Evolutionary conservation across 2,888 invertebrate genomes (phyloP), one percentile per base, ranked within the genome.

Genomic region (Coenonympha glycerion): DNA sequence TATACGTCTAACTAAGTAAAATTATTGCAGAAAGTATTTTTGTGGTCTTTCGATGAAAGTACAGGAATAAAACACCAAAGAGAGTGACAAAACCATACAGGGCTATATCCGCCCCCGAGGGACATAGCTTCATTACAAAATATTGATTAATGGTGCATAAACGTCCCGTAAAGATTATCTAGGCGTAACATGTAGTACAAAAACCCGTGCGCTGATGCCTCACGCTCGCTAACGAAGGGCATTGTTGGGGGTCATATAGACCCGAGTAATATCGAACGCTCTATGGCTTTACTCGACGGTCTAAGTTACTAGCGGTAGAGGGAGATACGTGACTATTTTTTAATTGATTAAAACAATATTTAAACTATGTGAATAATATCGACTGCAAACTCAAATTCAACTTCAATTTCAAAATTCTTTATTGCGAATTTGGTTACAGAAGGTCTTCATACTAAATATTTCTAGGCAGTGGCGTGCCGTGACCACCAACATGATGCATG

Each of bases 191-290:
- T 61, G 64, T 52, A 55, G 57, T 57, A 62, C 70, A 82, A 80
- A 82, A 81, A 80, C 74, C 73, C 63, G 68, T 69, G 72, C 62
- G 62, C 62, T 60, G 60, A 67, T 69, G 73, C 67, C 69, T 64
- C 56, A 66, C 64, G 64, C 56, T 61, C 65, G 66, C 79, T 86
- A 86, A 86, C 83, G 85, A 86, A 84, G 75, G 46, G 69, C 73
- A 84, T 85, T 86, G 79, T 79, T 75, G 76, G 57, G 52, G 59
- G 64, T 63, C 51, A 59, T 71, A 71, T 68, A 67, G 73, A 71
- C 76, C 69, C 69, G 68, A 63, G 71, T 73, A 71, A 78, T 79
- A 70, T 76, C 70, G 70, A 73, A 76, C 69, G 61, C 57, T 63
- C 65, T 65, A 66, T 69, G 65, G 53, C 54, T 60, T 3, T 63